phyloP scores from a whole-genome alignment of 2,113 vertebrate species.

The Catharus minimus region DNA sequence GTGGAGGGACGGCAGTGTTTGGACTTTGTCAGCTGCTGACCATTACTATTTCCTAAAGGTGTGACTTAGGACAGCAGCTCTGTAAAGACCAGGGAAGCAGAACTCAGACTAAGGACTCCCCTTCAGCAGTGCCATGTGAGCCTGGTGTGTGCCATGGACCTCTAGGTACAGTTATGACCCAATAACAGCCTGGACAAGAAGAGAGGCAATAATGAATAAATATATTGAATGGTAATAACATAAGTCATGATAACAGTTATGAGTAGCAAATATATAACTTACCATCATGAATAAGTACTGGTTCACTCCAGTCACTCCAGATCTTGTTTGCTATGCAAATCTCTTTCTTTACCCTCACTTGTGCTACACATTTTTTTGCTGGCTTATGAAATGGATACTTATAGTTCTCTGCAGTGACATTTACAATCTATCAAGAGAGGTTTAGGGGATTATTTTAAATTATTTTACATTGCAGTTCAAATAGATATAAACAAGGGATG shows the following conservation, averaged over 20 bases:
- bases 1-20: not conserved
- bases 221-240: not conserved
- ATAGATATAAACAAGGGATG: not conserved
- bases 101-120: not conserved
- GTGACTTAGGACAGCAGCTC: not conserved
- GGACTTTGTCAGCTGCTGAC: not conserved
- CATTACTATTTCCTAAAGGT: not conserved
- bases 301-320: constrained; percentile 74
- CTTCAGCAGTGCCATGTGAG: not conserved
- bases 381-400: constrained; percentile 7
- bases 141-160: not conserved
- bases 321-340: constrained; percentile 33
- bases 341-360: constrained; percentile 63
- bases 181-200: not conserved
- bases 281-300: constrained; percentile 29
- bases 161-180: not conserved
- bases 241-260: not conserved
- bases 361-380: not conserved
- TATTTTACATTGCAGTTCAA: not conserved
- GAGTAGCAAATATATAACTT: not conserved
- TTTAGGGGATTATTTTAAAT: not conserved
- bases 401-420: constrained; percentile 31
- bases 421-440: constrained; percentile 4
- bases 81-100: not conserved
- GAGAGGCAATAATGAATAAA: not conserved